Conservation (phyloP, 2,113 vertebrate species). For the Dolichallabes microphthalmus region DNA sequence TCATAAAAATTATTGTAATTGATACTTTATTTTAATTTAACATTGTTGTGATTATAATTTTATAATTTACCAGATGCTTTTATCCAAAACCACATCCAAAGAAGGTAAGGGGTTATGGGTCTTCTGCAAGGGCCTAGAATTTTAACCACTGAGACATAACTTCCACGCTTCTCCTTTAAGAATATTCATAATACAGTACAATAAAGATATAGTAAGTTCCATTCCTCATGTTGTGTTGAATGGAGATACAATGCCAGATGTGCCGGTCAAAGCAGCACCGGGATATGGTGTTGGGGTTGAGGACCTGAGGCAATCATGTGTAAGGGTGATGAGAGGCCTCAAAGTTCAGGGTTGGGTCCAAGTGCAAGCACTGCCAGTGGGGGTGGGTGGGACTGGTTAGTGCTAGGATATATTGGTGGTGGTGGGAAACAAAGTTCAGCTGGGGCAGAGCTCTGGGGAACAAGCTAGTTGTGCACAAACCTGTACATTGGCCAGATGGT, state of each 20-base stretch:
- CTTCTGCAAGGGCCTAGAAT: background rate
- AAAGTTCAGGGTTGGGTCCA: constrained; percentile 29
- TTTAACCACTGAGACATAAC: background rate
- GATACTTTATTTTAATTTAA: background rate
- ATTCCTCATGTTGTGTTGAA: background rate
- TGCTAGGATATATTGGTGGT: constrained; percentile 9
- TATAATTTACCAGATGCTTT: background rate
- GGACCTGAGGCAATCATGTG: background rate
- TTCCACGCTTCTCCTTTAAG: background rate
- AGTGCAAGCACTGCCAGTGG: constrained; percentile 7
- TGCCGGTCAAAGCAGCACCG: background rate
- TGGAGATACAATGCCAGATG: background rate
- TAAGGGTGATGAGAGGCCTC: background rate
- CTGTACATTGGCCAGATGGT: background rate
- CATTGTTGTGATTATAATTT: background rate
- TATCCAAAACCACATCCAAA: background rate
- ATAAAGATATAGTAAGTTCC: background rate
- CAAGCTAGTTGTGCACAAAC: background rate
- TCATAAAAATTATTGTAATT: background rate
- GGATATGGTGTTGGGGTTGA: background rate
- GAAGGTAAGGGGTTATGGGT: background rate
- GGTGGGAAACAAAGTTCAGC: constrained; percentile 21
- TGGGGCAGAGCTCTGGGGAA: constrained; percentile 15
- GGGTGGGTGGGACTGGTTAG: constrained; percentile 14
- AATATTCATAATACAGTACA: background rate